Percentiles rank a stretch among this genome's conserved stretches.
Evolutionary conservation across 2,888 invertebrate species (phyloP).

Genomic region (Conops quadrifasciatus): DNA sequence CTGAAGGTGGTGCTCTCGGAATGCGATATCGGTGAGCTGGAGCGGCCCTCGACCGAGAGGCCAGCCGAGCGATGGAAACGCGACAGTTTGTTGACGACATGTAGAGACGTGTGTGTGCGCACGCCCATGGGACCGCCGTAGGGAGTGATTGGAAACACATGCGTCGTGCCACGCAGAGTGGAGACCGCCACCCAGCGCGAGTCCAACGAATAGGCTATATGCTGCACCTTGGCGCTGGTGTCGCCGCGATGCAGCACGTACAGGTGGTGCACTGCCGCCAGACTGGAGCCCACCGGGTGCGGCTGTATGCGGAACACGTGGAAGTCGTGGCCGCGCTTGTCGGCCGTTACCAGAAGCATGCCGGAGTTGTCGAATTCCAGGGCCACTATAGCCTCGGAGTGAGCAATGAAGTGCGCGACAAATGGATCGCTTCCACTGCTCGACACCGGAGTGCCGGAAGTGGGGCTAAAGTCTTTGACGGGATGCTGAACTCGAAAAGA

Average conservation of each 20-base stretch:
- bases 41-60: conserved; percentile 75
- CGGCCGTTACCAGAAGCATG: conserved; percentile 87
- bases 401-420: conserved; percentile 87
- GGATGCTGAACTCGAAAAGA: conserved; percentile 52
- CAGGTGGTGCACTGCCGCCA: conserved; percentile 92
- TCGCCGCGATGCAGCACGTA: conserved; percentile 95
- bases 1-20: conserved; percentile 64
- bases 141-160: conserved; percentile 95
- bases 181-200: conserved; percentile 97
- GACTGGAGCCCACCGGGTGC: conserved; percentile 85
- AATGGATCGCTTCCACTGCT: conserved; percentile 73
- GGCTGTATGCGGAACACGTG: conserved; percentile 94
- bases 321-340: conserved; percentile 93
- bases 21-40: conserved; percentile 73
- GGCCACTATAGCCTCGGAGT: conserved; percentile 87
- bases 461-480: conserved; percentile 62
- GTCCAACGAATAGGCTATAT: conserved; percentile 91
- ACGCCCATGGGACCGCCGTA: conserved; percentile 93
- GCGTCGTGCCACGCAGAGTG: conserved; percentile 95
- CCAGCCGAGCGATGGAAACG: conserved; percentile 97
- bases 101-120: conserved; percentile 92
- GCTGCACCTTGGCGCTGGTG: conserved; percentile 93
- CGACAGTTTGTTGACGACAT: conserved; percentile 93
- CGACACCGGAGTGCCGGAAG: conserved; percentile 58
- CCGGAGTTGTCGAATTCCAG: conserved; percentile 92